Conservation (phyloP, 2,888 invertebrate genomes). For the Orchestes rusci region DNA sequence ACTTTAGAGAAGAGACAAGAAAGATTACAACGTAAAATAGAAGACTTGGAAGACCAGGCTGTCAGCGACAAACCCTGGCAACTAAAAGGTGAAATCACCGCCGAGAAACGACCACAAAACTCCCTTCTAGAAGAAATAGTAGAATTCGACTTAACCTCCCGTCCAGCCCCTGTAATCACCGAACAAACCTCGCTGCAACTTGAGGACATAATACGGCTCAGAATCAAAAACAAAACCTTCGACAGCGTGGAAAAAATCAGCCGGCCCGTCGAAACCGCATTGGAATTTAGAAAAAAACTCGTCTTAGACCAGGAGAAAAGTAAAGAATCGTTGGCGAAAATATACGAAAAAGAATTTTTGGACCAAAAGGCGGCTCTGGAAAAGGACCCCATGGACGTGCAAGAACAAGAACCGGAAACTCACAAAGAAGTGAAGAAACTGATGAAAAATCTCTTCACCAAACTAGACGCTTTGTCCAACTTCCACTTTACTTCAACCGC, state of each 20-base stretch:
- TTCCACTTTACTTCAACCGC: constrained; percentile 91
- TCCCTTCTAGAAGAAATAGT: constrained; percentile 87
- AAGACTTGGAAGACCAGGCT: constrained; percentile 63
- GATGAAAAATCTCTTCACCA: constrained; percentile 70
- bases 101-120: constrained; percentile 76
- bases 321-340: constrained; percentile 84
- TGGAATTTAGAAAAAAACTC: constrained; percentile 80
- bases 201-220: constrained; percentile 84
- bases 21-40: constrained; percentile 60
- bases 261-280: constrained; percentile 74
- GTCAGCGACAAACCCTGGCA: constrained; percentile 89
- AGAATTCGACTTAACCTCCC: constrained; percentile 76
- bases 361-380: constrained; percentile 55
- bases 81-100: constrained; percentile 82
- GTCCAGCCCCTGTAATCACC: constrained; percentile 87
- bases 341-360: constrained; percentile 85
- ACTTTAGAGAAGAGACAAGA: constrained; percentile 70
- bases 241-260: constrained; percentile 87
- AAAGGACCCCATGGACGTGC: constrained; percentile 50
- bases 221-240: constrained; percentile 90
- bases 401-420: constrained; percentile 62
- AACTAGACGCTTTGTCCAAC: constrained; percentile 88
- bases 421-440: constrained; percentile 70
- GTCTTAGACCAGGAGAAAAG: constrained; percentile 91
- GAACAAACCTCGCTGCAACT: constrained; percentile 80